These are phyloP conservation scores for Hirundichthys speculiger DNA, from an alignment of 2,113 vertebrate species.

Conservation along the genomic window DNA sequence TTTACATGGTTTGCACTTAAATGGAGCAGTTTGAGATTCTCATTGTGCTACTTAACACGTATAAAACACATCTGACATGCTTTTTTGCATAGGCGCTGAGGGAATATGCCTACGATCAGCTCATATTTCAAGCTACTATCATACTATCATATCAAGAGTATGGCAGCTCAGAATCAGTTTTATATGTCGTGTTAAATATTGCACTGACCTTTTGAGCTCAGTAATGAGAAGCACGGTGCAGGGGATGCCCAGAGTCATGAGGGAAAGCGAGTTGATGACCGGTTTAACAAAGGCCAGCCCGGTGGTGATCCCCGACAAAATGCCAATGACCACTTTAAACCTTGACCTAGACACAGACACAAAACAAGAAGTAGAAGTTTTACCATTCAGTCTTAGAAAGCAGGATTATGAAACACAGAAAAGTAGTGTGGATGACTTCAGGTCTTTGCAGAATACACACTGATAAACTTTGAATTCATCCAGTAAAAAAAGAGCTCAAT, in stretches of 20 bases:
- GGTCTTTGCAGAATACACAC: neutral
- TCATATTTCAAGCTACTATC: too few species aligned
- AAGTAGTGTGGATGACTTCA: neutral
- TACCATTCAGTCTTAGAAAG: neutral
- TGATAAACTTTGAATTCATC: neutral
- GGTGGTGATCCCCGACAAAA: constrained; percentile 92
- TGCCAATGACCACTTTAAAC: constrained; percentile 92
- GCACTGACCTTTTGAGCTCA: constrained; percentile 89
- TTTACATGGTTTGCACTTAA: neutral
- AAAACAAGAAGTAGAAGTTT: constrained; percentile 1
- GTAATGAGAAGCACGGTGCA: constrained; percentile 91
- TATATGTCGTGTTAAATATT: too few species aligned
- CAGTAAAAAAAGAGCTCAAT: constrained; percentile 9
- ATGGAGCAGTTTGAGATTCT: too few species aligned
- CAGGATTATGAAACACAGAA: constrained; percentile 11
- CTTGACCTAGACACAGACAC: constrained; percentile 80
- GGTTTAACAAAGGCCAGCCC: constrained; percentile 95
- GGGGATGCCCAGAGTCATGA: constrained; percentile 95
- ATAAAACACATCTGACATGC: too few species aligned
- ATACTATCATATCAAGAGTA: too few species aligned
- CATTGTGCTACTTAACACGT: too few species aligned
- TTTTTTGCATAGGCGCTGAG: too few species aligned
- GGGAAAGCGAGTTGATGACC: constrained; percentile 92
- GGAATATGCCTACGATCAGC: too few species aligned
- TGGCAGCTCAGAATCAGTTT: too few species aligned